Base-by-base conservation (phyloP, 2,797 vertebrate genomes). In the Dermochelys coriacea region DNA sequence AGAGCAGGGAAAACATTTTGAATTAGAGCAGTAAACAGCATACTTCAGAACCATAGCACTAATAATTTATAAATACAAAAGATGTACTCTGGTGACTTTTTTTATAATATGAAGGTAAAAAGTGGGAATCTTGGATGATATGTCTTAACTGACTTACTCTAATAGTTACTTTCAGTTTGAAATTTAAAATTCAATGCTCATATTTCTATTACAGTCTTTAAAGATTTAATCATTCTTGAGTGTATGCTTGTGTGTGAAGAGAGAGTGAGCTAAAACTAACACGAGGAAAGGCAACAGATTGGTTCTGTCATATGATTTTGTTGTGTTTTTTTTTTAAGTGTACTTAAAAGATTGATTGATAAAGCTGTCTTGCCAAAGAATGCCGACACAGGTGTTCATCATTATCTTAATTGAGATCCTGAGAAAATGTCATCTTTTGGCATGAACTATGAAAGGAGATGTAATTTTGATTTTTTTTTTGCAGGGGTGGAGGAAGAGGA, bases 301-400 rank as follows among this genome's bases (percentile, higher is more conserved):
- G 98, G 96, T 98, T 96, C 97, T 90, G 82, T 98, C 97, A 94
- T 94, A 95, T 47, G 4, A 84, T 97, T 98, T 91, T 94, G 97
- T 97, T 96, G 97, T n/a, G n/a, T n/a, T 86, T 0, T 37, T 37
- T 84, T 31, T 97, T 93, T 96, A 93, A 97, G 96, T 96, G 96
- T 98, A 95, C 97, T 98, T 98, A 98, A 98, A 98, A 97, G 98
- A 98, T 98, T 98, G 98, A 98, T 98, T 98, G 98, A 98, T 98
- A 98, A 98, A 96, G 96, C 96, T 98, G 97, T 97, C 98, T 98
- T 97, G 97, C 97, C 95, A 94, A 98, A 89, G 98, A 98, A 97
- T 98, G 97, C 98, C 97, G 95, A 98, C 98, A 98, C 98, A 98
- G 98, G 98, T 98, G 98, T 97, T 98, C 97, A 92, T 98, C 96